phyloP scores from a whole-genome alignment of 2,113 vertebrate genomes.

The Mugil cephalus region DNA sequence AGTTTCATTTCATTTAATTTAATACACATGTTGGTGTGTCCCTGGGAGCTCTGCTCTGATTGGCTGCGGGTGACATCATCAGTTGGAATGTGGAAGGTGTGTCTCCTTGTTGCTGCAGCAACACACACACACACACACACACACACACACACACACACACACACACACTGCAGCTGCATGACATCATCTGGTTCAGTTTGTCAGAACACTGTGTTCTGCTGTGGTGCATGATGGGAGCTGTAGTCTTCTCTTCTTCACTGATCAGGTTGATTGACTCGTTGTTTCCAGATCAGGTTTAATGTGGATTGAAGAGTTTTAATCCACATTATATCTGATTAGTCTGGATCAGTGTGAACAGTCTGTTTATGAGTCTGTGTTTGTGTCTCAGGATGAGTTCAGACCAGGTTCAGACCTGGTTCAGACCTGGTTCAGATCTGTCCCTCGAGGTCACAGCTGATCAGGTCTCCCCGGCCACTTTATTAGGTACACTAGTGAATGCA shows the following conservation, averaged over 20 bases:
- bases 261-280: no score
- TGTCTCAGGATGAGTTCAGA: no score
- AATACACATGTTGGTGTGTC: not conserved
- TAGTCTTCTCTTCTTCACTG: not conserved
- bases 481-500: no score
- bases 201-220: constrained; percentile 54
- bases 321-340: no score
- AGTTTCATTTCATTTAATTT: no score
- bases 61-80: constrained; percentile 84
- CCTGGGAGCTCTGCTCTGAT: constrained; percentile 64
- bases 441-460: no score
- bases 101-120: constrained; percentile 45
- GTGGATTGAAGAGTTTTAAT: no score
- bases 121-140: constrained; percentile 34
- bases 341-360: not conserved
- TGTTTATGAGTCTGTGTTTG: no score
- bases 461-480: no score
- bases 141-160: constrained; percentile 6
- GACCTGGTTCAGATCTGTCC: no score
- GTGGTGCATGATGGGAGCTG: constrained; percentile 66
- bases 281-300: no score
- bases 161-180: constrained; percentile 74
- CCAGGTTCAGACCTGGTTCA: no score
- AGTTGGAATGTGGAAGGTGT: constrained; percentile 71
- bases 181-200: constrained; percentile 73